These are phyloP conservation scores for Callocephalon fimbriatum DNA, from an alignment of 2,113 vertebrate species.

Conservation along the genomic window DNA sequence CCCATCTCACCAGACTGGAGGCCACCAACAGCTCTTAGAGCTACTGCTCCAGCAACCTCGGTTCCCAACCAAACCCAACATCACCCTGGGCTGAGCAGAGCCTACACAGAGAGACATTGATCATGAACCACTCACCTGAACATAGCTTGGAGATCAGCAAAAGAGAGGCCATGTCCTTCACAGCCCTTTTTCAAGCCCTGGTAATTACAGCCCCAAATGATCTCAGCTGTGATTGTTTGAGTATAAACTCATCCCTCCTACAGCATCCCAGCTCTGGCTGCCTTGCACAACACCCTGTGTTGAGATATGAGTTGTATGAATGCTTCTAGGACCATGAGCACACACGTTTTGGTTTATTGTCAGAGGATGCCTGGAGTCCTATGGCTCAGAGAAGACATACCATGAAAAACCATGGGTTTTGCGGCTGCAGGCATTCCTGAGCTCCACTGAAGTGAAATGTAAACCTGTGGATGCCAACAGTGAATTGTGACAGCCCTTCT, in stretches of 20 bases:
- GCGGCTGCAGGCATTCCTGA: neutral
- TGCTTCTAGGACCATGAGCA: neutral
- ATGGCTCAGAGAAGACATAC: neutral
- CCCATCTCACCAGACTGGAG: neutral
- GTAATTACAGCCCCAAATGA: neutral
- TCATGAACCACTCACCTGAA: neutral
- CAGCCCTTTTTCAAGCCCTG: neutral
- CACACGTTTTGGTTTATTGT: neutral
- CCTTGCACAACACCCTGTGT: neutral
- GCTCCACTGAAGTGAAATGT: neutral
- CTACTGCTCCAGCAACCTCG: neutral
- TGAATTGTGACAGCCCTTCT: neutral
- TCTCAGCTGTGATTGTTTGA: neutral
- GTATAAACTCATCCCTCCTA: neutral
- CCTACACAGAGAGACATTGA: rapidly evolving
- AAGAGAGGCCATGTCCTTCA: neutral
- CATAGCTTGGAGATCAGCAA: rapidly evolving
- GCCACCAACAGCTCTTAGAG: neutral
- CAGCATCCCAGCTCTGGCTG: neutral
- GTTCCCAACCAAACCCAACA: neutral
- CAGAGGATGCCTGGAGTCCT: neutral
- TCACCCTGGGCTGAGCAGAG: neutral
- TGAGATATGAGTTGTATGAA: neutral
- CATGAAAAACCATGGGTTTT: neutral
- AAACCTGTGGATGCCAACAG: neutral